These are phyloP conservation scores for Mantis religiosa DNA, from an alignment of 2,888 invertebrate species.

Conservation along the genomic window DNA sequence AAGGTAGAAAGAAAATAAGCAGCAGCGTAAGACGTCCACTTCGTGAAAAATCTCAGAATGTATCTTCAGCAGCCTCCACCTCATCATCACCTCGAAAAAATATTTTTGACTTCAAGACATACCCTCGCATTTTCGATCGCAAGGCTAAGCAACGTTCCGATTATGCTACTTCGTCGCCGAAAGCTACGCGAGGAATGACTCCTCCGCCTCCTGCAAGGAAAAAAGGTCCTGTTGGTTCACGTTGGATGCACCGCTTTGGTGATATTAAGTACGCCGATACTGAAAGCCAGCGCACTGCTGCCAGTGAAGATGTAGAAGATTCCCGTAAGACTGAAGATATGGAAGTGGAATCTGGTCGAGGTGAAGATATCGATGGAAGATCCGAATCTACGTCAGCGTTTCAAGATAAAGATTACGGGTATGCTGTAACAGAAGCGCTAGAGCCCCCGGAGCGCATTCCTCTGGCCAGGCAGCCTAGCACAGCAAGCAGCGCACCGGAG, in stretches of 20 bases:
- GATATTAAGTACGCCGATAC: constrained; percentile 41
- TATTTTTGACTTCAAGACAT: constrained; percentile 71
- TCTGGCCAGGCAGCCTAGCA: not conserved
- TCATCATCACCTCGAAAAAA: constrained; percentile 53
- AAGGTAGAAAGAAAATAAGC: not conserved
- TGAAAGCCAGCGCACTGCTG: constrained; percentile 5
- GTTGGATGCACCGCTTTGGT: constrained; percentile 47
- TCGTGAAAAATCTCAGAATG: constrained; percentile 23
- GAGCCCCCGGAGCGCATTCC: not conserved
- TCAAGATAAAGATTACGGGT: constrained; percentile 30
- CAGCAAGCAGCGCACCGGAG: constrained; percentile 23
- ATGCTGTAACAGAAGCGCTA: constrained; percentile 12
- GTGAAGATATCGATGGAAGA: constrained; percentile 28
- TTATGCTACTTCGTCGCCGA: constrained; percentile 51
- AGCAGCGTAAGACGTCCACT: constrained; percentile 30
- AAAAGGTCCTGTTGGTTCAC: constrained; percentile 48
- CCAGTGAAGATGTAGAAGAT: constrained; percentile 26
- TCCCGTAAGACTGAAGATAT: constrained; percentile 8
- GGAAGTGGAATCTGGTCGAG: constrained; percentile 31
- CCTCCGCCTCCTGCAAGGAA: constrained; percentile 60
- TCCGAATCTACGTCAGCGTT: constrained; percentile 28
- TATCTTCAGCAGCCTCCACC: constrained; percentile 40
- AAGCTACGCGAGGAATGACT: constrained; percentile 45
- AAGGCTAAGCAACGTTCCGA: constrained; percentile 42
- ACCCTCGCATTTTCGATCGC: constrained; percentile 61